These are phyloP conservation scores for Aegithalos caudatus DNA, from an alignment of 2,113 vertebrate genomes.

Conservation along the genomic window DNA sequence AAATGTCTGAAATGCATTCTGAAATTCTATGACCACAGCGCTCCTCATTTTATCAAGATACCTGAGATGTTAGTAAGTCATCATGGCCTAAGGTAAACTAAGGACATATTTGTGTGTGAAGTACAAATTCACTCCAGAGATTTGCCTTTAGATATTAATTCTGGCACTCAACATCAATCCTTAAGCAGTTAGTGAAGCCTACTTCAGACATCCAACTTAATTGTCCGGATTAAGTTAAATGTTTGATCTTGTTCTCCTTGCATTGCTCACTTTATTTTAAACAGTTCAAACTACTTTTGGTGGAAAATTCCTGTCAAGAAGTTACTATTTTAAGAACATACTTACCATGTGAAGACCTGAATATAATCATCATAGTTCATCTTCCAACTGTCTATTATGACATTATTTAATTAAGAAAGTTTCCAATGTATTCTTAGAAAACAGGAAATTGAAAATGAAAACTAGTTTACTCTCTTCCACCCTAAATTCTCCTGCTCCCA, in stretches of 20 bases:
- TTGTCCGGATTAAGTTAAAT: background rate
- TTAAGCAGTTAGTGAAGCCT: background rate
- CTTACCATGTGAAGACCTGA: background rate
- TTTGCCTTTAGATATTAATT: background rate
- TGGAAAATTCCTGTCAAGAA: background rate
- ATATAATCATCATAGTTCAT: background rate
- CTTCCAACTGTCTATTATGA: background rate
- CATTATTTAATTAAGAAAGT: background rate
- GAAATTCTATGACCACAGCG: background rate
- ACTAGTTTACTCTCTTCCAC: background rate
- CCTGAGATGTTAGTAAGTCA: background rate
- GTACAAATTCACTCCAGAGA: background rate
- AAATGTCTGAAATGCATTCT: background rate
- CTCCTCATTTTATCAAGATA: background rate
- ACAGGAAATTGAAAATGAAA: background rate
- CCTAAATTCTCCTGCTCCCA: background rate
- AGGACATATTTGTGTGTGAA: background rate
- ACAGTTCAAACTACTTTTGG: background rate
- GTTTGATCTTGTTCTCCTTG: background rate
- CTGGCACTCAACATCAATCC: background rate
- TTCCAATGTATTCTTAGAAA: background rate
- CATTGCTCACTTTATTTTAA: background rate
- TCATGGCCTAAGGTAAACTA: background rate
- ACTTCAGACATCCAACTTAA: background rate
- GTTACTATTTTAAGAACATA: background rate